Evolutionary conservation across 2,797 vertebrate species (phyloP).

Genomic region (Lepus oiostolus): DNA sequence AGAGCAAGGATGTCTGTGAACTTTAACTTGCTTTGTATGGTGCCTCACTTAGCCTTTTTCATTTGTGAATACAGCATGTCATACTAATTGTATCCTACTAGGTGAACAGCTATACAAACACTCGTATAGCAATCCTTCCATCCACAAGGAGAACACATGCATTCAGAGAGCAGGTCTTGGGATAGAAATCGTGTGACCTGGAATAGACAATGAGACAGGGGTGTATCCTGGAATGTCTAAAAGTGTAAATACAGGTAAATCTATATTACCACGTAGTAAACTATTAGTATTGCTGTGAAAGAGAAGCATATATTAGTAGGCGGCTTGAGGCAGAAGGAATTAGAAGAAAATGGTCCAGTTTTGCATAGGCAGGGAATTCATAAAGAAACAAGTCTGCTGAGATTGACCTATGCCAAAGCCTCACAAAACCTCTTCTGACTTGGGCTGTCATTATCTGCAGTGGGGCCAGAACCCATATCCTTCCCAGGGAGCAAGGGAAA

Average conservation of each 20-base stretch:
- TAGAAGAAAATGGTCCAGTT: not conserved
- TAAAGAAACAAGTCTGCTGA: not conserved
- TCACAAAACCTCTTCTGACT: not conserved
- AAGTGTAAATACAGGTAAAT: not conserved
- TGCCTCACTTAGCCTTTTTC: conserved; percentile 33
- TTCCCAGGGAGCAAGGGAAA: not conserved
- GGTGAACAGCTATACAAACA: not conserved
- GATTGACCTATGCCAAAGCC: not conserved
- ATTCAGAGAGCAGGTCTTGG: not conserved
- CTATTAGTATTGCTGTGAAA: conserved; percentile 43
- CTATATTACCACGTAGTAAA: not conserved
- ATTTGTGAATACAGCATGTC: conserved; percentile 25
- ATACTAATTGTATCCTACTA: not conserved
- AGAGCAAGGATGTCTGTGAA: not conserved
- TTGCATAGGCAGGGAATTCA: not conserved
- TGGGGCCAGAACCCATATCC: not conserved
- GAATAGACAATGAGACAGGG: not conserved
- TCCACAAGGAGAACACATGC: not conserved
- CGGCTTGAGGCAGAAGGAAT: not conserved
- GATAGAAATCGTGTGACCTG: conserved; percentile 21
- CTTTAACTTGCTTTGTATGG: conserved; percentile 31
- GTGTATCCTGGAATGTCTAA: conserved; percentile 6
- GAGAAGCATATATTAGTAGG: not conserved
- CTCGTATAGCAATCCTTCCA: not conserved
- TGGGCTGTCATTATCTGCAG: not conserved